Percentiles rank a stretch among this genome's conserved stretches.
Conservation (phyloP, 2,113 vertebrate genomes). For the Elgaria multicarinata region DNA sequence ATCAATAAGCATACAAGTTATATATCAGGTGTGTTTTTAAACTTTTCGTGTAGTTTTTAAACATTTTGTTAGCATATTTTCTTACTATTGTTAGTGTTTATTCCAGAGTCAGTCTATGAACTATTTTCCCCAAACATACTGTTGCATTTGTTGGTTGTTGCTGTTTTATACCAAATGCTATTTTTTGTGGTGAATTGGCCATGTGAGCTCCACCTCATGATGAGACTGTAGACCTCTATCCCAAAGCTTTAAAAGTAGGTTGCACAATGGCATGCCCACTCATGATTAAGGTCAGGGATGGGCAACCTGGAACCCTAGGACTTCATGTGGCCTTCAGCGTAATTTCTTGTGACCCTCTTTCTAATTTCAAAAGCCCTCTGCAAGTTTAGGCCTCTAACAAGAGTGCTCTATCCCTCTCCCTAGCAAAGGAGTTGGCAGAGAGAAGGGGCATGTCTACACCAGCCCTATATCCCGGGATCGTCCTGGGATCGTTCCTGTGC, state of each 20-base stretch:
- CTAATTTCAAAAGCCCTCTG: not conserved
- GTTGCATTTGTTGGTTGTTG: not conserved
- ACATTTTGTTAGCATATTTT: not conserved
- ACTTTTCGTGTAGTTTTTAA: not conserved
- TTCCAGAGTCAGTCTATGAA: not conserved
- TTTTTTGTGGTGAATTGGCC: not conserved
- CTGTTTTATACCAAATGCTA: not conserved
- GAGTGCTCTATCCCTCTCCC: not conserved
- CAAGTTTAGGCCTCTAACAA: not conserved
- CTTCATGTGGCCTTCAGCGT: too few relatives aligned
- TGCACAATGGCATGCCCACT: not conserved
- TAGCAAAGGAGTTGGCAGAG: not conserved
- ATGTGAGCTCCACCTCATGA: not conserved
- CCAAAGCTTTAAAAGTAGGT: not conserved
- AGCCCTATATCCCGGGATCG: too few relatives aligned
- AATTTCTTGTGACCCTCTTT: not conserved
- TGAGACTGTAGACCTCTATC: not conserved
- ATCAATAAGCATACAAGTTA: conserved; percentile 80
- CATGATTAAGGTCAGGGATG: not conserved
- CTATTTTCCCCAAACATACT: not conserved
- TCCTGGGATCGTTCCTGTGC: too few relatives aligned
- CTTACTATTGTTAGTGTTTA: not conserved
- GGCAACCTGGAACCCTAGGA: too few relatives aligned
- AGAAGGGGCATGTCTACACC: too few relatives aligned
- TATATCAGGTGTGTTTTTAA: conserved; percentile 70